phyloP scores from a whole-genome alignment of 2,888 invertebrate species.

The Polietes domitor region DNA sequence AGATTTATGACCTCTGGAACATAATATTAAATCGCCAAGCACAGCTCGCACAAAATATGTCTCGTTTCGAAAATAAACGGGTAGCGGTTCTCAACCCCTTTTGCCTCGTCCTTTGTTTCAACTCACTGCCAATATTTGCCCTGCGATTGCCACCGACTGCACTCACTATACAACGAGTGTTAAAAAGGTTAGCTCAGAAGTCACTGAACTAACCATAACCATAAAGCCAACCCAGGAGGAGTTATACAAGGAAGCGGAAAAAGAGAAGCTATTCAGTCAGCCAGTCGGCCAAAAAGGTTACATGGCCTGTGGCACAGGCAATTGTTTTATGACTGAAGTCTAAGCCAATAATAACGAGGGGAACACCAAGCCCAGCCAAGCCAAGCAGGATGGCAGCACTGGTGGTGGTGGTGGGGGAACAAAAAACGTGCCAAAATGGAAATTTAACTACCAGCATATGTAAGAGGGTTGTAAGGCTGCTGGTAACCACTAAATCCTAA shows the following conservation, averaged over 20 bases:
- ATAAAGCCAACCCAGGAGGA: slow-evolving; percentile 13
- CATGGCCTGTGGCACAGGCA: slow-evolving; percentile 55
- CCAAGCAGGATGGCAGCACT: not conserved
- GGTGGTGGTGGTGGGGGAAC: too few relatives aligned
- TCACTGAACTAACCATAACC: slow-evolving; percentile 61
- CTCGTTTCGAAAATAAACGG: not conserved
- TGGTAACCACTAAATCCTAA: not conserved
- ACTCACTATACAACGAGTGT: slow-evolving; percentile 8
- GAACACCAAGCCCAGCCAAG: not conserved
- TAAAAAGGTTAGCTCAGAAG: slow-evolving; percentile 52
- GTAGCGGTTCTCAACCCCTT: not conserved
- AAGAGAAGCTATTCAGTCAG: not conserved
- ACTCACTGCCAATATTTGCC: not conserved
- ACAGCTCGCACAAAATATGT: slow-evolving; percentile 1
- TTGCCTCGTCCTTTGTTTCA: not conserved
- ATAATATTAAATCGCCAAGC: not conserved
- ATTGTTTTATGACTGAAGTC: slow-evolving; percentile 63
- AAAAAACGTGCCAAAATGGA: slow-evolving; percentile 62
- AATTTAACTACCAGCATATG: slow-evolving; percentile 58
- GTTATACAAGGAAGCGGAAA: not conserved
- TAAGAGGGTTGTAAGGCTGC: slow-evolving; percentile 22
- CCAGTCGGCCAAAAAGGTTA: slow-evolving; percentile 61
- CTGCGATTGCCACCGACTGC: not conserved
- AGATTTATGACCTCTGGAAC: not conserved
- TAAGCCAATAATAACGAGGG: slow-evolving; percentile 53